These are phyloP conservation scores for Cairina moschata DNA, from an alignment of 2,113 vertebrate genomes.

Conservation along the genomic window DNA sequence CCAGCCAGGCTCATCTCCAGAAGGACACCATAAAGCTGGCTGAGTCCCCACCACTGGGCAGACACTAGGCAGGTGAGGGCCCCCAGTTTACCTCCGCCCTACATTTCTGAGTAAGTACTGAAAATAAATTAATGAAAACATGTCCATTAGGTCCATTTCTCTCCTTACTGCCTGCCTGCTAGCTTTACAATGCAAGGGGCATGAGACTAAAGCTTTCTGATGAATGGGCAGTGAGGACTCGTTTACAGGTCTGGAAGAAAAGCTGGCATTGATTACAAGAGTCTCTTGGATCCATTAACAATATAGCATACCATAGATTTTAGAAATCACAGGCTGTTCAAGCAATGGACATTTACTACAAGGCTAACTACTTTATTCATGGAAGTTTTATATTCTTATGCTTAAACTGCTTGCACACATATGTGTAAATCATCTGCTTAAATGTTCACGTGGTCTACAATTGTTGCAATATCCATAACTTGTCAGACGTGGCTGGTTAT, in stretches of 20 bases:
- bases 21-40: neutral
- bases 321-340: neutral
- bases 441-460: neutral
- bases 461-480: conserved; percentile 42
- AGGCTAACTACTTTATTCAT: conserved; percentile 33
- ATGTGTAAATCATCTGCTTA: neutral
- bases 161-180: neutral
- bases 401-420: conserved; percentile 35
- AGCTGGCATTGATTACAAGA: neutral
- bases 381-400: neutral
- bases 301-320: neutral
- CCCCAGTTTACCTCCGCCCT: neutral
- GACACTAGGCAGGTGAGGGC: neutral
- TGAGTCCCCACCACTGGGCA: neutral
- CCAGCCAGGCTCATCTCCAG: neutral
- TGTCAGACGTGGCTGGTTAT: conserved; percentile 38
- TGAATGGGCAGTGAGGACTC: neutral
- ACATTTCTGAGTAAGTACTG: neutral
- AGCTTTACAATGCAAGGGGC: neutral
- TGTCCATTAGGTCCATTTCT: neutral
- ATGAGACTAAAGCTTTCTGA: neutral
- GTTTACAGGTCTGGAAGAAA: neutral
- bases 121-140: neutral
- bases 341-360: neutral
- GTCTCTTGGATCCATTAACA: neutral